Evolutionary conservation across 2,113 vertebrate species (phyloP).

Genomic region (Platichthys stellatus): DNA sequence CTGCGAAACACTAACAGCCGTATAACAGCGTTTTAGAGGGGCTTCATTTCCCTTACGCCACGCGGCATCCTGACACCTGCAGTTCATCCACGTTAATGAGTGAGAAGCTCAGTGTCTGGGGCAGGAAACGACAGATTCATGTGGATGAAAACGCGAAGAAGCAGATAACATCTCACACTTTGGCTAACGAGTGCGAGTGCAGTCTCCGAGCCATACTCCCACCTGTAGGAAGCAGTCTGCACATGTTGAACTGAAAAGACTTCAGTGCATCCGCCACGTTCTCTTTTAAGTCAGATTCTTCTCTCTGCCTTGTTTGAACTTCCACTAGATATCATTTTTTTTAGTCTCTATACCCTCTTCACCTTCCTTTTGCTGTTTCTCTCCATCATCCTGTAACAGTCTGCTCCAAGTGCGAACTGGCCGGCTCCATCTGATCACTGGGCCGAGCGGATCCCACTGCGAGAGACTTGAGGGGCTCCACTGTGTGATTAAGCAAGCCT

Average conservation of each 20-base stretch:
- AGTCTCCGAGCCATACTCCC: conserved; percentile 2
- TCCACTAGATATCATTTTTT: conserved; percentile 21
- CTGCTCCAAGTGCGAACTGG: conserved; percentile 50
- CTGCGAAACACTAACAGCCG: not conserved
- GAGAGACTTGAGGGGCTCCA: conserved; percentile 73
- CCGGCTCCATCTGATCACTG: conserved; percentile 65
- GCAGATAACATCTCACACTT: not conserved
- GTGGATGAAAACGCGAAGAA: not conserved
- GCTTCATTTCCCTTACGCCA: not conserved
- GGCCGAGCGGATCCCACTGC: conserved; percentile 77
- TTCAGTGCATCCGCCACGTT: not conserved
- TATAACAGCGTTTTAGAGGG: not conserved
- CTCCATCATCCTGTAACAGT: conserved; percentile 31
- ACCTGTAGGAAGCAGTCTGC: conserved; percentile 31
- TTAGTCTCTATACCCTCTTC: conserved; percentile 29
- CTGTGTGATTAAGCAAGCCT: conserved; percentile 81
- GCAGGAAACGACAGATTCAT: not conserved
- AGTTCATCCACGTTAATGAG: not conserved
- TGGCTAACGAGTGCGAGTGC: not conserved
- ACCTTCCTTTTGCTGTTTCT: not conserved
- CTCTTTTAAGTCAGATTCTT: conserved; percentile 22
- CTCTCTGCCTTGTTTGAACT: conserved; percentile 26
- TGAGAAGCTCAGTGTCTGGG: not conserved
- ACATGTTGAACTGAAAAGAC: conserved; percentile 24
- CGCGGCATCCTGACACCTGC: not conserved